Conservation (phyloP, 2,113 vertebrate species). For the Psettodes erumei region DNA sequence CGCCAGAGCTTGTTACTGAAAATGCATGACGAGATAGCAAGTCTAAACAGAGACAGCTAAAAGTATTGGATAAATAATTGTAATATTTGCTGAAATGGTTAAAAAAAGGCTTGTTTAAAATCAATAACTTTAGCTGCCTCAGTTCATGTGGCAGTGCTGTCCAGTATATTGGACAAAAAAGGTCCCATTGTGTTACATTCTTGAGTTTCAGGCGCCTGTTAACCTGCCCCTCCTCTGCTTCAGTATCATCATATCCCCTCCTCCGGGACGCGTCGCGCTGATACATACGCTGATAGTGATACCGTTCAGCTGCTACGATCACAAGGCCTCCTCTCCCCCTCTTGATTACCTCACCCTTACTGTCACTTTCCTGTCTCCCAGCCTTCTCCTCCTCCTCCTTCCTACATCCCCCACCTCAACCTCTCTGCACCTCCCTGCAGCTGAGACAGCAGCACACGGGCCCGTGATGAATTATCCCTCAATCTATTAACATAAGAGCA, state of each 20-base stretch:
- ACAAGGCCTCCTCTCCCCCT: neutral
- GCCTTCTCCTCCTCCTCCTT: neutral
- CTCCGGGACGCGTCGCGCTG: conserved; percentile 14
- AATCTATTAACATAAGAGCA: conserved; percentile 9
- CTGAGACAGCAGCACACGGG: neutral
- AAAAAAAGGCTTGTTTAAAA: neutral
- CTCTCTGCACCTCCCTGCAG: conserved; percentile 8
- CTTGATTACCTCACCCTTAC: neutral
- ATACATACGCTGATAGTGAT: no score
- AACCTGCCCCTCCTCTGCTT: neutral
- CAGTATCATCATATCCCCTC: conserved; percentile 15
- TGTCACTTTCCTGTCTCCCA: conserved; percentile 1
- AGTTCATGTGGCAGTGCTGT: neutral
- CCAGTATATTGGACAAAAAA: neutral
- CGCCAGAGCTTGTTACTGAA: neutral
- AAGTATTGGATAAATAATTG: no score
- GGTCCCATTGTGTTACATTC: neutral
- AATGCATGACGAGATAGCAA: neutral
- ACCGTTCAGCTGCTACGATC: conserved; percentile 32
- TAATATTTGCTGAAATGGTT: no score
- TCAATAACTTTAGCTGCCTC: neutral
- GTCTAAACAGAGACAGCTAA: no score
- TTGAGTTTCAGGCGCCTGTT: neutral
- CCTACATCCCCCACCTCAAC: neutral
- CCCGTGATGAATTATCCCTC: conserved; percentile 25